Evolutionary conservation across 1,140 invertebrate genomes (phyloP).

Genomic region (Lordiphosa mommai): DNA sequence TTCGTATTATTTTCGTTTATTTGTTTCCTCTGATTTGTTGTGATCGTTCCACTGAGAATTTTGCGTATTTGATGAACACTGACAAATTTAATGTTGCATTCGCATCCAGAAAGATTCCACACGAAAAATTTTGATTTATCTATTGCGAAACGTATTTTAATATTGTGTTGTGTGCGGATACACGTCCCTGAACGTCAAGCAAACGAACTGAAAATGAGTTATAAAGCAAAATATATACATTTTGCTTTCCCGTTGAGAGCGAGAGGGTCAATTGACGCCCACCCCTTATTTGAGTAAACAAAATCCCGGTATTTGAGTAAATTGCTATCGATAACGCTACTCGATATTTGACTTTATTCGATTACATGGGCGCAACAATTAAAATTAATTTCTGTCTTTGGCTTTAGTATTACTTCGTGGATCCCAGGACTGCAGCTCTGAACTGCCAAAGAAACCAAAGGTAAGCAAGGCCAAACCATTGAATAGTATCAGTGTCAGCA

Average conservation of each 20-base stretch:
- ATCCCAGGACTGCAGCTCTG: conserved; percentile 56
- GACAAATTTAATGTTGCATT: conserved; percentile 59
- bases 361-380: no score
- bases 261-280: no score
- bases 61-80: conserved; percentile 52
- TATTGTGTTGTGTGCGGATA: conserved; percentile 47
- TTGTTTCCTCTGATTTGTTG: conserved; percentile 15
- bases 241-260: no score
- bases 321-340: no score
- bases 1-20: conserved; percentile 4
- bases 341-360: no score
- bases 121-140: conserved; percentile 61
- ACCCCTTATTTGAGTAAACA: no score
- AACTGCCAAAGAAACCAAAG: conserved; percentile 54
- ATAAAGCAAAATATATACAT: conserved; percentile 44
- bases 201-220: conserved; percentile 70
- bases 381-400: neutral
- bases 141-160: conserved; percentile 68
- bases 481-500: conserved; percentile 33
- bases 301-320: no score
- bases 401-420: conserved; percentile 12
- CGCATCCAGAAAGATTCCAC: conserved; percentile 60
- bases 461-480: conserved; percentile 46
- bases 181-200: conserved; percentile 63
- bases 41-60: conserved; percentile 65